Percentiles rank a stretch among this genome's conserved stretches.
These are phyloP conservation scores for Hedya salicella DNA, from an alignment of 2,888 invertebrate genomes.

Conservation along the genomic window DNA sequence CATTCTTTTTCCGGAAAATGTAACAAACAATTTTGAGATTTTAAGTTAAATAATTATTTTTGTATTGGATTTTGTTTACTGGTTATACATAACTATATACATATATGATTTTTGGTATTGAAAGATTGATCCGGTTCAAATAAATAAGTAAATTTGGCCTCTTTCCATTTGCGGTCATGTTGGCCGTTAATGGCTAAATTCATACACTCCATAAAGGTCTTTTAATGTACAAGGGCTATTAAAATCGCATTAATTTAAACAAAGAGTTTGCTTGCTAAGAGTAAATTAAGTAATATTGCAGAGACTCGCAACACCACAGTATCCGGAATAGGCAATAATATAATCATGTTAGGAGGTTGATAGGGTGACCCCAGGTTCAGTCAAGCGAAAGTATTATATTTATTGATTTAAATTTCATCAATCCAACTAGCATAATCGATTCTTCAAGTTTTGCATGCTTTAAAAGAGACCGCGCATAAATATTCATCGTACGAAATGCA, in stretches of 20 bases:
- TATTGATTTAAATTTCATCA: constrained; percentile 22
- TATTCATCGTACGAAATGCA: background rate
- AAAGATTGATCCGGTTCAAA: background rate
- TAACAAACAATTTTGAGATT: background rate
- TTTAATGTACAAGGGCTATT: background rate
- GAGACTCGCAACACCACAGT: background rate
- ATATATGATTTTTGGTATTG: background rate
- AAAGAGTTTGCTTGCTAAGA: constrained; percentile 1
- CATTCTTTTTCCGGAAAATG: background rate
- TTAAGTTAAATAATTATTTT: background rate
- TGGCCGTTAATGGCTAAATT: background rate
- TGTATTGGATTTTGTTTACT: background rate
- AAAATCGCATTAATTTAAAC: constrained; percentile 1
- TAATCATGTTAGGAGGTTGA: constrained; percentile 37
- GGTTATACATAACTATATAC: too few species aligned
- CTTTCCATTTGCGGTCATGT: background rate
- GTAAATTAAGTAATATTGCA: constrained; percentile 2
- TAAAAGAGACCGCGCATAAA: background rate
- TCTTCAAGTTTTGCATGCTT: background rate
- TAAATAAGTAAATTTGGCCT: background rate
- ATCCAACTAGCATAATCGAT: constrained; percentile 11
- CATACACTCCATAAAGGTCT: background rate
- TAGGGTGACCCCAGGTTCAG: constrained; percentile 35
- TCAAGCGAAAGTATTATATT: constrained; percentile 29
- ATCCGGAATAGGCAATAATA: constrained; percentile 13